Evolutionary conservation across 2,113 vertebrate species (phyloP).

Genomic region (Odontophorus gujanensis): DNA sequence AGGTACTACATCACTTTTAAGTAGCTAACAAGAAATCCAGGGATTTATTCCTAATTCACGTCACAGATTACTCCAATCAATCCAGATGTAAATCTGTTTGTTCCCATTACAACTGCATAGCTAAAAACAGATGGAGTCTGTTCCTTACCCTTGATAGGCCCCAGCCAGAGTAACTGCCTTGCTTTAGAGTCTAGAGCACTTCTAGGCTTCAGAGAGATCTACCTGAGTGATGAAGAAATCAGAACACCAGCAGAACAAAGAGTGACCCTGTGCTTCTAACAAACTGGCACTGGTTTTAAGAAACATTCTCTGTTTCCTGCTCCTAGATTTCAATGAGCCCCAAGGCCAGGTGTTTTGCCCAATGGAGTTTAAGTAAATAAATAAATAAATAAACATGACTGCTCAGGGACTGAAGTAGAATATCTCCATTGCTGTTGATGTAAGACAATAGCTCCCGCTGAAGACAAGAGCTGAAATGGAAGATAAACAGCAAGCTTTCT

Average conservation of each 20-base stretch:
- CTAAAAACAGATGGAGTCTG: not conserved
- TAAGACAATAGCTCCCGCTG: not conserved
- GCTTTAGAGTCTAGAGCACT: not conserved
- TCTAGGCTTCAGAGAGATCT: not conserved
- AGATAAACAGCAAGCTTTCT: not conserved
- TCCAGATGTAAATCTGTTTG: not conserved
- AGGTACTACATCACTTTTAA: not conserved
- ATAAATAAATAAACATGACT: not conserved
- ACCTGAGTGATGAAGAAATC: not conserved
- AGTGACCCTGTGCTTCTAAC: not conserved
- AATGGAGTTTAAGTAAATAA: not conserved
- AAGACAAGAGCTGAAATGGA: not conserved
- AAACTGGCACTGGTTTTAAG: not conserved
- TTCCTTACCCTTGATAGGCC: not conserved
- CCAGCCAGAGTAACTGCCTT: not conserved
- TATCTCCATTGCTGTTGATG: not conserved
- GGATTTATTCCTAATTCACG: not conserved
- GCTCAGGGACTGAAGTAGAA: not conserved
- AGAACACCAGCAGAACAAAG: not conserved
- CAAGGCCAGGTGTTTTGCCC: not conserved
- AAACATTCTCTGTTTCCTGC: not conserved
- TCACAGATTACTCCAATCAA: not conserved
- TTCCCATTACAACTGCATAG: rapidly evolving
- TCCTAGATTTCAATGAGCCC: not conserved
- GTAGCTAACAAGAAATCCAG: not conserved